Conservation (phyloP, 2,113 vertebrate species). For the Anguilla japonica region DNA sequence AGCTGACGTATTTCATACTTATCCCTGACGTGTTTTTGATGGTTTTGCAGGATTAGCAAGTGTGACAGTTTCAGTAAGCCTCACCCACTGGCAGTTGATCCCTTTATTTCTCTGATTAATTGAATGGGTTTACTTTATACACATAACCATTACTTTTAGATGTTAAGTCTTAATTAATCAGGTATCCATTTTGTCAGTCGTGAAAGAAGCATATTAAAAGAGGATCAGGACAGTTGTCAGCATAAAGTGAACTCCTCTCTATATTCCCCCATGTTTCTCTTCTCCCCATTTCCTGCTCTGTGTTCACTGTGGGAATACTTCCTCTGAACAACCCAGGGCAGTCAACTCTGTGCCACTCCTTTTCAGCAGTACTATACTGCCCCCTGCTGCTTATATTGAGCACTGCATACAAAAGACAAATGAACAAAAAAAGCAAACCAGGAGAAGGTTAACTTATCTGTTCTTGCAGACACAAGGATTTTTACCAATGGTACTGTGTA, state of each 20-base stretch:
- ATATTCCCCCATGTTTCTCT: no score
- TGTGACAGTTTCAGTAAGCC: neutral
- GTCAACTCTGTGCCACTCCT: neutral
- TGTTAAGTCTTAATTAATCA: no score
- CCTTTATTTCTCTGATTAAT: neutral
- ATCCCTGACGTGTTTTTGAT: neutral
- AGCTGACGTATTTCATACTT: neutral
- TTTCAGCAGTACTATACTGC: conserved; percentile 35
- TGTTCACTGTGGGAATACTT: neutral
- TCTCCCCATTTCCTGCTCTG: neutral
- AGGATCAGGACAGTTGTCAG: neutral
- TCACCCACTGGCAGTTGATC: neutral
- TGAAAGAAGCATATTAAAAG: neutral
- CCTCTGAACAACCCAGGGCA: neutral
- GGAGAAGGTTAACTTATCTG: neutral
- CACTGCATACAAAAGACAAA: conserved; percentile 18
- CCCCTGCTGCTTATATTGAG: conserved; percentile 51
- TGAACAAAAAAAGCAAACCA: neutral
- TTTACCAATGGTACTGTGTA: neutral
- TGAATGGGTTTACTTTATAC: no score
- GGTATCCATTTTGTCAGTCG: neutral
- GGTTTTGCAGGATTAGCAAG: neutral
- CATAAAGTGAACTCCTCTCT: neutral
- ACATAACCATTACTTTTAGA: no score
- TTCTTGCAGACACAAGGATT: neutral